Evolutionary conservation across 2,797 vertebrate species (phyloP).

Genomic region (Hyperoplus lanceolatus): DNA sequence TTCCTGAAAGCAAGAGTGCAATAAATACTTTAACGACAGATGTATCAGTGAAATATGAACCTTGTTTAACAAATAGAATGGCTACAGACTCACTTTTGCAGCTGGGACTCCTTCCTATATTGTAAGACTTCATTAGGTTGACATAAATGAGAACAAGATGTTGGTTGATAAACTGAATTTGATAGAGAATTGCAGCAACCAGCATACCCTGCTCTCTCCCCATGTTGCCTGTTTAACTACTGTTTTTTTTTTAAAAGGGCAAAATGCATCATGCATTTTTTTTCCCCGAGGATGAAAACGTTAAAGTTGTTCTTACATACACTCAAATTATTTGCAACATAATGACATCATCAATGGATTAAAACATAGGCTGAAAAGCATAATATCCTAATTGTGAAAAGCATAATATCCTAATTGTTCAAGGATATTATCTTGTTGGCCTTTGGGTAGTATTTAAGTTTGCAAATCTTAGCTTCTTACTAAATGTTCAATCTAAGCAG

Average conservation of each 20-base stretch:
- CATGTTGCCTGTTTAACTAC: neutral
- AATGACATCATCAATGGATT: neutral
- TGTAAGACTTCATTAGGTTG: conserved; percentile 2
- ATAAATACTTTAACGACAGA: neutral
- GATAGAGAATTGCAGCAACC: too few relatives aligned
- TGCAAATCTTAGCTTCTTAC: too few relatives aligned
- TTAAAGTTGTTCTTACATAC: neutral
- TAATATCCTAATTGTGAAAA: too few relatives aligned
- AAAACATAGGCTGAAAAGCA: neutral
- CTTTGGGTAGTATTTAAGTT: too few relatives aligned
- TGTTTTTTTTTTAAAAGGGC: neutral
- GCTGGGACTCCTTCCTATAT: neutral
- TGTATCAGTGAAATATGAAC: neutral
- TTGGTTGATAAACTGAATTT: neutral
- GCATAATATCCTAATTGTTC: too few relatives aligned
- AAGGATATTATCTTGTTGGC: too few relatives aligned
- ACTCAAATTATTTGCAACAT: neutral
- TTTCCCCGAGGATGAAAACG: too few relatives aligned
- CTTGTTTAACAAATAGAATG: neutral
- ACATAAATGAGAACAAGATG: neutral
- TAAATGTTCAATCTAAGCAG: neutral
- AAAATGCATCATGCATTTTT: neutral
- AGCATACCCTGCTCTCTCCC: neutral
- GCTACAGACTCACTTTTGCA: neutral
- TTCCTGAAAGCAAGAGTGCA: conserved; percentile 2